Percentiles rank a stretch among this genome's conserved stretches.
Conservation (phyloP, 1,140 invertebrate genomes). For the Dendroctonus valens region DNA sequence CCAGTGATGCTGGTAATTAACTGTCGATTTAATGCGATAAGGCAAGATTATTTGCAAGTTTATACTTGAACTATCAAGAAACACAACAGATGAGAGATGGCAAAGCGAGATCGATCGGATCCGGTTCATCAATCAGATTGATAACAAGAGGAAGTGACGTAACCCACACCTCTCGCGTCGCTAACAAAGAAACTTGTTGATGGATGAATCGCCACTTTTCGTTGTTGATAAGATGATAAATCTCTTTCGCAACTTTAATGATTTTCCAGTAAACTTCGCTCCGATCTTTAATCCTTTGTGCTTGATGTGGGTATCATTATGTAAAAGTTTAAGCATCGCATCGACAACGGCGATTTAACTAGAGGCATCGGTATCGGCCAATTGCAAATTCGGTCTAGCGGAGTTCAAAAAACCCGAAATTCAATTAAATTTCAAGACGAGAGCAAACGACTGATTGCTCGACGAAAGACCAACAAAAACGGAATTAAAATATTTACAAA, state of each 20-base stretch:
- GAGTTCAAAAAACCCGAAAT: slow-evolving; percentile 11
- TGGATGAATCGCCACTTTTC: slow-evolving; percentile 42
- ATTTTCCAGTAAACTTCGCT: slow-evolving; percentile 24
- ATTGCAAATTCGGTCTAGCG: no score
- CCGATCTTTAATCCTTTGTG: slow-evolving; percentile 8
- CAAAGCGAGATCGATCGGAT: slow-evolving; percentile 39
- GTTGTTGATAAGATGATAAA: slow-evolving; percentile 45
- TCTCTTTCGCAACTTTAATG: slow-evolving; percentile 30
- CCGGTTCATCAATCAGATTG: slow-evolving; percentile 45
- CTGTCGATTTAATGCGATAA: no score
- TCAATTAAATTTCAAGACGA: slow-evolving; percentile 29
- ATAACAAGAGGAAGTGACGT: slow-evolving; percentile 46
- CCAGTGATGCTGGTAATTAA: no score
- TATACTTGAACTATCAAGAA: slow-evolving; percentile 1
- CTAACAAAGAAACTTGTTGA: slow-evolving; percentile 43
- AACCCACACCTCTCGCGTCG: slow-evolving; percentile 37
- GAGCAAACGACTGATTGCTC: slow-evolving; percentile 9
- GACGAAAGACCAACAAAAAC: slow-evolving; percentile 31
- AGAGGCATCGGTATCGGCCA: no score
- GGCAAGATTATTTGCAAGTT: no score
- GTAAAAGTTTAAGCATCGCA: no score
- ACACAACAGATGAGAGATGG: slow-evolving; percentile 14
- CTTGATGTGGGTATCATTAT: neutral
- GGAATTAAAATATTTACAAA: slow-evolving; percentile 38
- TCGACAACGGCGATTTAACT: no score